Evolutionary conservation across 92 coral and sea anemone species (phyloP).

Genomic region (Epizoanthus scotinus): DNA sequence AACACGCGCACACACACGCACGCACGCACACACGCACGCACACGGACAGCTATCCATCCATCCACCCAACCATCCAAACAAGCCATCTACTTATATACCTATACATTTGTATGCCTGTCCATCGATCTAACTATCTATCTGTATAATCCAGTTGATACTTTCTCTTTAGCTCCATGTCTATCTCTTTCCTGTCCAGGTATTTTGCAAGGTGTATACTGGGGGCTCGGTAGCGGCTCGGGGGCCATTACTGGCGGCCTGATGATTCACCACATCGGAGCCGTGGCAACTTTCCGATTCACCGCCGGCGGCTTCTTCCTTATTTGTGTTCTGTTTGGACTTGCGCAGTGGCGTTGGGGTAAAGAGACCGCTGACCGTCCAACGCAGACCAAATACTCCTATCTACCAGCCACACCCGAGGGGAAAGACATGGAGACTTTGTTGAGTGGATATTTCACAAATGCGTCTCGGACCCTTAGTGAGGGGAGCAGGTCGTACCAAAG

Average conservation of each 20-base stretch:
- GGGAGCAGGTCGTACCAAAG: background rate
- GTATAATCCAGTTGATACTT: no score
- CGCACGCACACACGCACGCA: no score
- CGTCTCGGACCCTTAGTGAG: slow-evolving; percentile 15
- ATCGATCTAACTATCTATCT: no score
- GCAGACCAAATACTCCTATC: slow-evolving; percentile 73
- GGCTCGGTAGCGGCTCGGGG: slow-evolving; percentile 94
- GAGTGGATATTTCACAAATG: slow-evolving; percentile 55
- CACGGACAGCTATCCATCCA: no score
- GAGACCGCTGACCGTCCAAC: slow-evolving; percentile 55
- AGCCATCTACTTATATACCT: no score
- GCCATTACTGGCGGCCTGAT: slow-evolving; percentile 89
- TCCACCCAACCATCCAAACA: no score
- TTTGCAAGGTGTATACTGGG: slow-evolving; percentile 98
- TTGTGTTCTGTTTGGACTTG: slow-evolving; percentile 76
- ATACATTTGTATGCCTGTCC: no score
- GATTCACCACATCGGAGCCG: slow-evolving; percentile 91
- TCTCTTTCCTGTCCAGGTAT: slow-evolving; percentile 56
- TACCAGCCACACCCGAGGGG: slow-evolving; percentile 76
- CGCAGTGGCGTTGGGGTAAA: slow-evolving; percentile 87
- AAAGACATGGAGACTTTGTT: slow-evolving; percentile 89
- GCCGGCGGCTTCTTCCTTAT: slow-evolving; percentile 74
- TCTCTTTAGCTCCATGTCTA: no score
- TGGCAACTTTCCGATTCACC: slow-evolving; percentile 82
- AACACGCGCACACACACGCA: no score